Percentiles rank a stretch among this genome's conserved stretches.
Conservation (phyloP, 2,113 vertebrate species). For the Atlantisia rogersi region DNA sequence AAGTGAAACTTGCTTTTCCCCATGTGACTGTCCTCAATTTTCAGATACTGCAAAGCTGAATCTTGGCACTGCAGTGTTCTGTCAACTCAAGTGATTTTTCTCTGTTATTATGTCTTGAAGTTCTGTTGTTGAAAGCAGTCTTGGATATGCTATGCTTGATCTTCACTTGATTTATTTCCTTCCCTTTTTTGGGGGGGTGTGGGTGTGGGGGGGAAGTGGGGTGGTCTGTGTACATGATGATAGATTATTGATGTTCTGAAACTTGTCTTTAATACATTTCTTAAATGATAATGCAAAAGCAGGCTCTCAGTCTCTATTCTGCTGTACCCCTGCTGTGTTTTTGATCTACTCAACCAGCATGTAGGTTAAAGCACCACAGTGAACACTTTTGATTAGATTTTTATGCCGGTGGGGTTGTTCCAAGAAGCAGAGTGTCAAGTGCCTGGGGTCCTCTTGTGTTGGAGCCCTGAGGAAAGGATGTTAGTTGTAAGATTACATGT, state of each 20-base stretch:
- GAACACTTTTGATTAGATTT: neutral
- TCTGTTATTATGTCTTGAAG: neutral
- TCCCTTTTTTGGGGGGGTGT: neutral
- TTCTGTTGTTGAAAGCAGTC: neutral
- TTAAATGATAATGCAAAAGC: neutral
- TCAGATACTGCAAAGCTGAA: neutral
- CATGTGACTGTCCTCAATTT: neutral
- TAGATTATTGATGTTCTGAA: neutral
- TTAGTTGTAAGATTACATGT: neutral
- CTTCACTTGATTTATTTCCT: neutral
- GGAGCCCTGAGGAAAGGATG: neutral
- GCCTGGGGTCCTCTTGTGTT: neutral
- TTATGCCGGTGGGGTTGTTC: neutral
- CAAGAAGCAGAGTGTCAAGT: neutral
- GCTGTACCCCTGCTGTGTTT: neutral
- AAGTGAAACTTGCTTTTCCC: slow-evolving; percentile 4
- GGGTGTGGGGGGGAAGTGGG: too few relatives aligned
- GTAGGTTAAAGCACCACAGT: neutral
- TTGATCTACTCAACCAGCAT: neutral
- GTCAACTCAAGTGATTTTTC: neutral
- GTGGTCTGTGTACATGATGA: neutral
- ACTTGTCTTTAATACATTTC: neutral
- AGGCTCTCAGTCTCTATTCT: neutral
- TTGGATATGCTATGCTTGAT: neutral
- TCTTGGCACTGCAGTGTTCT: neutral